phyloP scores from a whole-genome alignment of 2,888 invertebrate species.

The Steinernema carpocapsae region DNA sequence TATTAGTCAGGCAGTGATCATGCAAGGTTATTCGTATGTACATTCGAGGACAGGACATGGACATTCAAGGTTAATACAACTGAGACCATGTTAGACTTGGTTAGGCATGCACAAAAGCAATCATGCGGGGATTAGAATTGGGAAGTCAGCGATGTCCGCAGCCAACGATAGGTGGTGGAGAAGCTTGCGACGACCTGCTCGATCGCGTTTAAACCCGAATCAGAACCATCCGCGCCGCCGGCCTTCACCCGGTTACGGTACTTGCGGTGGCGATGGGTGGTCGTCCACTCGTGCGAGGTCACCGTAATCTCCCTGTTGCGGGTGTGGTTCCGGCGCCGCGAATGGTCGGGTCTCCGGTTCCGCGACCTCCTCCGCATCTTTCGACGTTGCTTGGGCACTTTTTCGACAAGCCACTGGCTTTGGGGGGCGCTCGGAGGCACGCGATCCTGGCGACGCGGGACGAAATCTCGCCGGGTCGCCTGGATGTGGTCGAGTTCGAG shows the following conservation, averaged over 20 bases:
- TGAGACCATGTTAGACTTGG: slow-evolving; percentile 1
- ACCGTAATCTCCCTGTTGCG: neutral
- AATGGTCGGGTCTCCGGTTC: neutral
- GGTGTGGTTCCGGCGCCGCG: neutral
- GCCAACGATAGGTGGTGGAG: slow-evolving; percentile 6
- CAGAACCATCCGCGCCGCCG: neutral
- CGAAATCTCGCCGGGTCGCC: slow-evolving; percentile 25
- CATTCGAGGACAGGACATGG: neutral
- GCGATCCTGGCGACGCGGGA: slow-evolving; percentile 36
- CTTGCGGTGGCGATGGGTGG: neutral
- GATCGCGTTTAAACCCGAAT: neutral
- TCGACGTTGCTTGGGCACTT: neutral
- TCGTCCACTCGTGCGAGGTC: neutral
- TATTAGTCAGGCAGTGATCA: neutral
- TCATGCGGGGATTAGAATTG: neutral
- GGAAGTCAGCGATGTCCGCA: slow-evolving; percentile 4
- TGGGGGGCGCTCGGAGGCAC: neutral
- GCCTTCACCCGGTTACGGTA: slow-evolving; percentile 10
- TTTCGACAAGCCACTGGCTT: neutral
- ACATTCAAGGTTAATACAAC: neutral
- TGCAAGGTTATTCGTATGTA: slow-evolving; percentile 9
- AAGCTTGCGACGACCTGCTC: slow-evolving; percentile 13
- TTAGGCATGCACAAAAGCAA: slow-evolving; percentile 23
- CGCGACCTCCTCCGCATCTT: slow-evolving; percentile 11
- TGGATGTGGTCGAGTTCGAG: neutral